phyloP scores from a whole-genome alignment of 23 tunicate species.

The Halocynthia aurantium region DNA sequence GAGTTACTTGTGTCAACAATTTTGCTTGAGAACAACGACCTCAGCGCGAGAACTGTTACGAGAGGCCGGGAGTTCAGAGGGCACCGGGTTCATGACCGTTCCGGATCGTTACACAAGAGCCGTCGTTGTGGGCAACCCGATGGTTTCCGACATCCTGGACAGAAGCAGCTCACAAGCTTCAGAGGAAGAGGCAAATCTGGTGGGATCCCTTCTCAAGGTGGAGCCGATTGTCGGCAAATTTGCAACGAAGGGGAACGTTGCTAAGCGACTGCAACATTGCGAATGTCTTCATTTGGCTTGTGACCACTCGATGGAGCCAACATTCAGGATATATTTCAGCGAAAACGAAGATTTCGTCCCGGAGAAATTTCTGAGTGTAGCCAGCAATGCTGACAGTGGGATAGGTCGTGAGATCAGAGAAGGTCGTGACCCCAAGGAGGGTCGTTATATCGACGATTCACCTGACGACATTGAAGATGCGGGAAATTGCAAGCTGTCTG shows the following conservation, averaged over 20 bases:
- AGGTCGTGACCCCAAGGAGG: too few species aligned
- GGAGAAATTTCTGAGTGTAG: not conserved
- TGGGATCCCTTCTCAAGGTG: slow-evolving; percentile 22
- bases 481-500: not conserved
- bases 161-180: not conserved
- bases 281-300: slow-evolving; percentile 66
- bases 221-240: slow-evolving; percentile 37
- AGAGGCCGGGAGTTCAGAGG: not conserved
- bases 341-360: not conserved
- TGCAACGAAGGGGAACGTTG: slow-evolving; percentile 26
- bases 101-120: slow-evolving; percentile 9
- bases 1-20: slow-evolving; percentile 35
- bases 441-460: too few species aligned
- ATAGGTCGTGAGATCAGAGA: slow-evolving; percentile 1
- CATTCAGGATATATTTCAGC: slow-evolving; percentile 3
- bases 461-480: too few species aligned
- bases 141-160: not conserved
- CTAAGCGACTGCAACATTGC: slow-evolving; percentile 10
- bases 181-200: slow-evolving; percentile 38
- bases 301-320: slow-evolving; percentile 12
- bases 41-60: slow-evolving; percentile 13
- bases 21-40: slow-evolving; percentile 11
- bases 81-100: not conserved
- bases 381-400: slow-evolving; percentile 1
- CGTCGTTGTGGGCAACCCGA: slow-evolving; percentile 30